A percentile compares a stretch with the other conserved stretches of the same genome.
These are phyloP conservation scores for Halichondria panicea DNA, from an alignment of 37 sponge, comb jelly and placozoan genomes.

Conservation along the genomic window DNA sequence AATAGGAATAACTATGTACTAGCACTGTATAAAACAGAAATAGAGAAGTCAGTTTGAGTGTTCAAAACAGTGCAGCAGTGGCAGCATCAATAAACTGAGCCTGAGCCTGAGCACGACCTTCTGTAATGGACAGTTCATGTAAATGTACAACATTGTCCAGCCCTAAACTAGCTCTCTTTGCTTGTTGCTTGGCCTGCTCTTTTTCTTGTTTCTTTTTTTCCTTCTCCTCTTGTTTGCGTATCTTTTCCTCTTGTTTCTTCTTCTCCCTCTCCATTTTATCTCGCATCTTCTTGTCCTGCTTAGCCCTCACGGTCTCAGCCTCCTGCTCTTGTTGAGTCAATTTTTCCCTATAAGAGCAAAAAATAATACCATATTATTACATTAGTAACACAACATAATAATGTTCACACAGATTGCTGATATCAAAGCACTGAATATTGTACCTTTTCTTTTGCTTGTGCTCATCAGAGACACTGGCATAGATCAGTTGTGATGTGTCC, in stretches of 20 bases:
- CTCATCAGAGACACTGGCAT: constrained; percentile 28
- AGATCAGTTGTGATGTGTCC: constrained; percentile 22
- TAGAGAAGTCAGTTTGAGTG: not conserved
- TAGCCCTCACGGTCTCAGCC: not conserved
- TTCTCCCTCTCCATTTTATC: constrained; percentile 26
- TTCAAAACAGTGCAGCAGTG: constrained; percentile 44
- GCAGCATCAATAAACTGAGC: constrained; percentile 48
- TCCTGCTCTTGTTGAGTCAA: constrained; percentile 2
- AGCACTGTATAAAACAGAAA: not conserved
- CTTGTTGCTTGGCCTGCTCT: constrained; percentile 26
- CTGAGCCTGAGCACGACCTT: constrained; percentile 11
- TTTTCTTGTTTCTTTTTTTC: constrained; percentile 11
- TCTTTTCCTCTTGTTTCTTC: constrained; percentile 22
- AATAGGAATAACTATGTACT: not conserved
- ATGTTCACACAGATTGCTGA: not conserved
- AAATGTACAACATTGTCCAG: constrained; percentile 20
- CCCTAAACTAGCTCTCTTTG: constrained; percentile 4
- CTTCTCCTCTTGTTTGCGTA: constrained; percentile 1
- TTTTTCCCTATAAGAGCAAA: constrained; percentile 10
- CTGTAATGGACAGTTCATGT: constrained; percentile 13
- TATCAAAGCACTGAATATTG: not conserved
- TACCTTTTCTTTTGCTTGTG: constrained; percentile 39
- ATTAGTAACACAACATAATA: no score
- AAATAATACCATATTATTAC: no score
- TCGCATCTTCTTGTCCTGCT: constrained; percentile 16